Evolutionary conservation across 2,113 vertebrate species (phyloP), one percentile per base, ranked within the genome.

Genomic region (Ctenomys sociabilis): DNA sequence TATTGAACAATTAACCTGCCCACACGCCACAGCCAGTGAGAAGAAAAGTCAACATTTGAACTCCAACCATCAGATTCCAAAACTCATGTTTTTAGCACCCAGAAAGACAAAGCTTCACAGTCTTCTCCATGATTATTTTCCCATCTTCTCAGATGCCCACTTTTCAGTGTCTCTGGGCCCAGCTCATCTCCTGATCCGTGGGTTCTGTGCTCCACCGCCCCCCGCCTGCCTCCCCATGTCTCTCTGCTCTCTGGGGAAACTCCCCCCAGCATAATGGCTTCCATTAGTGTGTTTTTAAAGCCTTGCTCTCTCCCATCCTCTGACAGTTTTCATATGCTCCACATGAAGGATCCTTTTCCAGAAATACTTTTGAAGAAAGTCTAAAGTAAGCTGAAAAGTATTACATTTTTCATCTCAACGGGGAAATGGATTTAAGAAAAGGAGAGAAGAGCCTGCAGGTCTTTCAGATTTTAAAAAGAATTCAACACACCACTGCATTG

Each of bases 401-500:
- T 98, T 98, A 98, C 98, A 97, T 98, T 98, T 98, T 99, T 98
- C 98, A 98, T 98, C 98, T 98, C 98, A 98, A 98, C 98, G 63
- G 98, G 98, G 97, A 98, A 98, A 98, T 98, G 98, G 98, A 98
- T 98, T 98, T 98, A 96, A 98, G 97, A 98, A 98, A 98, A 97
- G 94, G 97, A 98, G 93, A 97, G 96, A 98, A 98, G 98, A 98
- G 98, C 98, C 98, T 98, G 98, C 96, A 98, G 98, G 98, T 98
- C 98, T 98, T 98, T 98, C 98, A 98, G 98, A 98, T 98, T 98
- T 98, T 98, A 98, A 98, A 97, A 98, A 98, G 97, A 98, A 98
- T 98, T 98, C 98, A 98, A 97, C 97, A 98, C 97, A 97, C 96
- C 86, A 96, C 96, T 70, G 95, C 97, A 91, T 96, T 97, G 97